Conservation (phyloP, 2,797 vertebrate genomes). For the Neomorphus geoffroyi region DNA sequence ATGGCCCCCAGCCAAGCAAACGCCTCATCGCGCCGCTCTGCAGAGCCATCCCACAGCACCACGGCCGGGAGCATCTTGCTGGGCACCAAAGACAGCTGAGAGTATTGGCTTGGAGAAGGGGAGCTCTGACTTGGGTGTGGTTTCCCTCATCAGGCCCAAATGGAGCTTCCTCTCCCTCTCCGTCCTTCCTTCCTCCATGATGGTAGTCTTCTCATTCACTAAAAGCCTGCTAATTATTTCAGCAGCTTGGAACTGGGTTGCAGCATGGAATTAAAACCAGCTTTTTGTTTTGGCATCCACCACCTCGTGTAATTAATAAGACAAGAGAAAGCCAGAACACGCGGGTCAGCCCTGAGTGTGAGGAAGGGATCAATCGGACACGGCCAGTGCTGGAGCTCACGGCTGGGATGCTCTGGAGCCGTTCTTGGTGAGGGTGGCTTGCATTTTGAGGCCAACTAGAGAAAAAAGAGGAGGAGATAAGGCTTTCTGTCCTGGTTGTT, state of each 20-base stretch:
- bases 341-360: neutral
- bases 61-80: accelerated
- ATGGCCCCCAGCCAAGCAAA: neutral
- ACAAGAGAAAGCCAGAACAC: constrained; percentile 21
- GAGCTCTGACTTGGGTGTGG: accelerated
- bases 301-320: constrained; percentile 3
- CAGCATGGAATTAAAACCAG: constrained; percentile 41
- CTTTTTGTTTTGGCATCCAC: constrained; percentile 50
- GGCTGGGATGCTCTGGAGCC: accelerated
- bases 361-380: neutral
- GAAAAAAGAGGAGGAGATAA: neutral
- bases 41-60: neutral
- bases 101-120: neutral
- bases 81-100: accelerated
- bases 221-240: constrained; percentile 48
- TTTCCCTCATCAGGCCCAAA: neutral
- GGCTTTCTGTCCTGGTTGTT: neutral
- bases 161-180: neutral
- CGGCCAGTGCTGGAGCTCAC: accelerated
- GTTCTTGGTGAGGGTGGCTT: accelerated
- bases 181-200: neutral
- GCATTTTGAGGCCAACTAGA: neutral
- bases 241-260: constrained; percentile 38
- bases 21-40: neutral
- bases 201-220: constrained; percentile 7